A percentile compares a stretch with the other conserved stretches of the same genome.
Evolutionary conservation across 2,888 invertebrate genomes (phyloP).

Genomic region (Nomada flava): DNA sequence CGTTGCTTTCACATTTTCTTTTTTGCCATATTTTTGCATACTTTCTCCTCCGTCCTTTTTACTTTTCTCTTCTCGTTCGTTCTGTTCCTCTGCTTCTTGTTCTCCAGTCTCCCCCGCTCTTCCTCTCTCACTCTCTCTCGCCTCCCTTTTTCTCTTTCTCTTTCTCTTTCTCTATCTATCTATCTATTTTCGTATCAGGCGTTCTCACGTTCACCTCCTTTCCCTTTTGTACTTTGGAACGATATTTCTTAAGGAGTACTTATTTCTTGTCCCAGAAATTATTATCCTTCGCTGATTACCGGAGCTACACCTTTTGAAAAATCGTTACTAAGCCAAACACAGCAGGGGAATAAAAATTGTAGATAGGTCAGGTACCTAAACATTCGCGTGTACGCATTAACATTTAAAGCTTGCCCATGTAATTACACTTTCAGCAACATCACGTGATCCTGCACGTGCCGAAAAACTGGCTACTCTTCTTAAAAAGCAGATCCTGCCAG

Average conservation of each 20-base stretch:
- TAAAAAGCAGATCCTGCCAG: background rate
- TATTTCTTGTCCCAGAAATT: background rate
- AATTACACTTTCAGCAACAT: background rate
- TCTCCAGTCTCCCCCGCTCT: background rate
- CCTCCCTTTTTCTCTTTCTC: background rate
- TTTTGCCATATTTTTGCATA: too few relatives aligned
- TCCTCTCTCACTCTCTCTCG: background rate
- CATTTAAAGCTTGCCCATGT: background rate
- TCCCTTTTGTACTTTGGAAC: constrained; percentile 3
- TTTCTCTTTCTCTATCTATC: background rate
- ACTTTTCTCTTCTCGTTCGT: background rate
- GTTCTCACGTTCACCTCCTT: background rate
- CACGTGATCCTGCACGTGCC: constrained; percentile 58
- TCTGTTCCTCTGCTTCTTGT: background rate
- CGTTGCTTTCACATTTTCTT: background rate
- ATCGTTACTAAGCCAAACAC: constrained; percentile 13
- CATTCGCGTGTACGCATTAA: constrained; percentile 4
- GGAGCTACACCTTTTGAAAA: background rate
- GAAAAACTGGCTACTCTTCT: background rate
- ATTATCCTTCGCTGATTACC: background rate
- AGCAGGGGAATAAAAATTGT: background rate
- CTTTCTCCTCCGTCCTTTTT: background rate
- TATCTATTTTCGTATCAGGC: background rate
- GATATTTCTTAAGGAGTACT: background rate
- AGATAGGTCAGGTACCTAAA: constrained; percentile 36